Evolutionary conservation across 1,140 invertebrate genomes (phyloP), one percentile per base, ranked within the genome.

Genomic region (Bombyx mandarina): DNA sequence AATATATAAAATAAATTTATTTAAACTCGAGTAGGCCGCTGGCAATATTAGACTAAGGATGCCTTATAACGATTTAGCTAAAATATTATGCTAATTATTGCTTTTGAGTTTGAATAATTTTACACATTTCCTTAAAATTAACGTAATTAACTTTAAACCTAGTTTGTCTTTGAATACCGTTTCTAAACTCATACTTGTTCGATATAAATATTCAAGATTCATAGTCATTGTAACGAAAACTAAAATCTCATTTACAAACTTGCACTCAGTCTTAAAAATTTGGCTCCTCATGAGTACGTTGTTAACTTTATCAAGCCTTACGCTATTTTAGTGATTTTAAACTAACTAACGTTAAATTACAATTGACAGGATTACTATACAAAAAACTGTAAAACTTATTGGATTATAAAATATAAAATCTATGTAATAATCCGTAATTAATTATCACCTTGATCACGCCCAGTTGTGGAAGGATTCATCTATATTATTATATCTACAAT

Each of bases 201-300:
- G 26, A 35, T 35, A 35, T 35, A 35, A 35, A 35, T 35, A 35
- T 35, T 35, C 26, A 35, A 35, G 26, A 35, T 35, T 0, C 26
- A 35, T 35, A 35, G 26, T 35, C 26, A 35, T 35, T 35, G 2
- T 35, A 35, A 35, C 26, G 26, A 35, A 35, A 35, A 35, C 12
- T 49, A 18, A 60, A 63, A 60, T 46, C 67, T 71, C 65, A 72
- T 75, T 67, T 65, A 77, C 72, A 78, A 74, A 73, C 67, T 68
- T 73, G 67, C 77, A 77, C 71, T 86, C 83, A 86, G 83, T 86
- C 83, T 86, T 84, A 75, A 77, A 81, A 82, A 80, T 84, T 84
- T 84, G 81, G 83, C 81, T 80, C 75, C 75, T 78, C 77, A 76
- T 79, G 75, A 82, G 74, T 82, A 81, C 10, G 73, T 75, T 73